Base-by-base conservation (phyloP, 2,888 invertebrate genomes). In the Ceratothoa steindachneri region DNA sequence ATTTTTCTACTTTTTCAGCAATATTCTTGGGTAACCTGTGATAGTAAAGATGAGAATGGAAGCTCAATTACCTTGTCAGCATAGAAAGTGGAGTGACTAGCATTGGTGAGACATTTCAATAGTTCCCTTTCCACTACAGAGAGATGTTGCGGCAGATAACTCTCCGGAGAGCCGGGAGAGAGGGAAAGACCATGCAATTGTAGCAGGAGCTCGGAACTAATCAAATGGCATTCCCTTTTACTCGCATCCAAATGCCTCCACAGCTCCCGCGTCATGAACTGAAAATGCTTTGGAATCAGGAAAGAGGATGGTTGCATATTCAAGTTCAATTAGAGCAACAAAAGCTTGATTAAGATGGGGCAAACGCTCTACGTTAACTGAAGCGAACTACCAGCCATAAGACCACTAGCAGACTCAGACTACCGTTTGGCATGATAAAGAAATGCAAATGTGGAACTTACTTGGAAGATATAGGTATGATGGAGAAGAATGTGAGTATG, bases 121-220 rank as follows among this genome's bases (percentile, higher is more conserved):
- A 51, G 24, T 65, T 67, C 30, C 24, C 30, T 67, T 29, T 30
- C 67, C 12, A 67, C 67, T 19, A 31, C 67, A 9, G 65, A 51
- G 30, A 29, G 41, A 51, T 31, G 31, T 41, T 51, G 71, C 27
- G 27, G 65, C 41, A 29, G 60, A 69, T 92, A 84, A 0, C 92
- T 30, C 27, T 55, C 28, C 7, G 70, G 64, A 2, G 70, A 55
- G 7, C 29, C 30, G 7, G 55, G 66, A 15, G 66, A 51, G 51
- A 71, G 65, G 28, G 71, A 65, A 64, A 79, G 64, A 29, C 60
- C 74, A 65, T 77, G 78, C 22, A 80, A 69, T 60, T 76, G 74
- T 22, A 78, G 74, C 28, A 80, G 74, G 64, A 80, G 69, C 51
- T 78, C 80, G 12, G 75, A 72, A 30, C 76, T 75, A n/a, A 53